These are phyloP conservation scores for Gymnodraco acuticeps DNA, from an alignment of 2,797 vertebrate species.

Conservation along the genomic window DNA sequence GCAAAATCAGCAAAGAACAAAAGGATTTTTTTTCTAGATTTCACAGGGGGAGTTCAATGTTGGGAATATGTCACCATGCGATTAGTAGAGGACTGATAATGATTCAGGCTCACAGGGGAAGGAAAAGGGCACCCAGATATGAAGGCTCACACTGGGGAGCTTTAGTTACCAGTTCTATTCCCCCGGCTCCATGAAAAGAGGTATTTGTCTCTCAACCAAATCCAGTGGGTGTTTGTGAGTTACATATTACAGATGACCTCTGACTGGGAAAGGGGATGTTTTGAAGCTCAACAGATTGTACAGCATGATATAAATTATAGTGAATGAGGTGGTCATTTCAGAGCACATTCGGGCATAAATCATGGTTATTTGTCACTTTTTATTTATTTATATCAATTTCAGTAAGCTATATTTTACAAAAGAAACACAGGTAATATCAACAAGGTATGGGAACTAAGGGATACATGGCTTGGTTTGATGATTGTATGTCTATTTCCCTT, in stretches of 20 bases:
- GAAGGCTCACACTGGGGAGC: slow-evolving; percentile 21
- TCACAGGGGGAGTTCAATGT: slow-evolving; percentile 4
- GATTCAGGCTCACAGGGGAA: slow-evolving; percentile 19
- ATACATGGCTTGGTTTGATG: not conserved
- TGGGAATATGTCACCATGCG: slow-evolving; percentile 21
- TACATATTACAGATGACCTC: slow-evolving; percentile 53
- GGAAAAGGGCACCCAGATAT: slow-evolving; percentile 55
- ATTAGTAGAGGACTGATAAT: slow-evolving; percentile 21
- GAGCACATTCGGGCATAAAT: not conserved
- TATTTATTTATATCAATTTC: not conserved
- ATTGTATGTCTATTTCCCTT: not conserved
- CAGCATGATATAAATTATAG: not conserved
- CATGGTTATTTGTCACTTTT: not conserved
- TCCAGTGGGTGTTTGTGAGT: slow-evolving; percentile 47
- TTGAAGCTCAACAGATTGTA: slow-evolving; percentile 10
- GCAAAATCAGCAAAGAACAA: slow-evolving; percentile 61
- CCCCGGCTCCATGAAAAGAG: slow-evolving; percentile 54
- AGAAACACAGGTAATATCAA: not conserved
- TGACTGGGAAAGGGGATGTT: slow-evolving; percentile 20
- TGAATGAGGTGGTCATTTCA: not conserved
- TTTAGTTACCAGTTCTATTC: slow-evolving; percentile 42
- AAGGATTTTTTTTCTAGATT: slow-evolving; percentile 33
- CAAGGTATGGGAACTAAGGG: not conserved
- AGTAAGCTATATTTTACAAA: not conserved
- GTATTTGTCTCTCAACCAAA: slow-evolving; percentile 44